phyloP scores from a whole-genome alignment of 2,797 vertebrate genomes.

The Ispidina lecontei region DNA sequence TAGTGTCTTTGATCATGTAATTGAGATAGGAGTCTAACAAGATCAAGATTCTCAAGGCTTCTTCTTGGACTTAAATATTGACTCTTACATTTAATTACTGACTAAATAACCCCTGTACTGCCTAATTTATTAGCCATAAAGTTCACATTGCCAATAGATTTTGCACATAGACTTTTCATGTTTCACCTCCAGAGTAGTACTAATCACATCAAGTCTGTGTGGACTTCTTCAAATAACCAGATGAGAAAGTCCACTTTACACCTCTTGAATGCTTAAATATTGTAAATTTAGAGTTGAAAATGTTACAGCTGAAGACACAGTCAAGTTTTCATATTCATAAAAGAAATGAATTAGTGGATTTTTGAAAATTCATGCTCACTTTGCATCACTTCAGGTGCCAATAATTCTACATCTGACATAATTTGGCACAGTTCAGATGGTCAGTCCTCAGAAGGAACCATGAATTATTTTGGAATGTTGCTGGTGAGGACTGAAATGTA shows the following conservation, averaged over 20 bases:
- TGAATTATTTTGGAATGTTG: neutral
- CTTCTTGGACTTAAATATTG: slow-evolving; percentile 58
- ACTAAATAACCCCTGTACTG: slow-evolving; percentile 29
- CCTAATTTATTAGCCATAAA: slow-evolving; percentile 28
- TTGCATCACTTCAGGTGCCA: neutral
- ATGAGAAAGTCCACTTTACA: neutral
- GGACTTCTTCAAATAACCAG: slow-evolving; percentile 6
- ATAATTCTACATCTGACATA: neutral
- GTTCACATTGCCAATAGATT: slow-evolving; percentile 12
- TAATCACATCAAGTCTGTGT: neutral
- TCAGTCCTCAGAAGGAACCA: neutral
- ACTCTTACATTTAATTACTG: slow-evolving; percentile 52
- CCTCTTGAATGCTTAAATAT: neutral
- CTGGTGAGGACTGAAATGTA: neutral
- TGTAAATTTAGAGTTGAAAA: neutral
- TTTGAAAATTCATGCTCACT: neutral
- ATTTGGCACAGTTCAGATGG: neutral
- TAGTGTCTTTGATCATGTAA: slow-evolving; percentile 49
- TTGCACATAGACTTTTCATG: neutral
- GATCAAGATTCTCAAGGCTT: slow-evolving; percentile 51
- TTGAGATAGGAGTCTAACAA: slow-evolving; percentile 46
- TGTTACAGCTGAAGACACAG: neutral
- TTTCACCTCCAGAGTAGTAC: neutral
- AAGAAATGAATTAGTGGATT: neutral
- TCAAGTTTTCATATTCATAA: neutral